Base-by-base conservation (phyloP, 1,140 invertebrate species). In the Sitobion miscanthi region DNA sequence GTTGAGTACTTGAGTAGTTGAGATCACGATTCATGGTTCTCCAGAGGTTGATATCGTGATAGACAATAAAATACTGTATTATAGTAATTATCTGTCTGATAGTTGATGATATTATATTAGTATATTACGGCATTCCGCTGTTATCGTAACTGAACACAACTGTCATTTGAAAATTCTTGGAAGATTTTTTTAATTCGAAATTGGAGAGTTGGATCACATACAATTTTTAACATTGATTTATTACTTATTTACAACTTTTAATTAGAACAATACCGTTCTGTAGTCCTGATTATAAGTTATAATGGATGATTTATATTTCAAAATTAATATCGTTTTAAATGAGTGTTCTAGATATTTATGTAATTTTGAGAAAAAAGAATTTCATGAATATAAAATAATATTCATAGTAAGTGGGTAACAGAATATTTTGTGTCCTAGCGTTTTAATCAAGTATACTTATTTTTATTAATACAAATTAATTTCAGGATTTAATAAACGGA, bases 281-380 rank as follows among this genome's bases (percentile, higher is more conserved):
- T 35, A 77, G n/a, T n/a, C 14, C 30, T n/a, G 4, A 77, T 77
- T 77, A 35, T n/a, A 77, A n/a, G n/a, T 47, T 47, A 54, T 38
- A n/a, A 93, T 93, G 91, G 49, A 93, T 86, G 82, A 93, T 85
- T 54, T 93, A 57, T 86, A 47, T 45, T 7, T 6, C 0, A 93
- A 86, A 57, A 86, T 93, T 85, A 49, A 93, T 42, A 30, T 93
- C 86, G 47, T 93, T 86, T 42, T 85, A 93, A 93, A 93, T 45
- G 91, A 93, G 47, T 93, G 91, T 57, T 82, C 77, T 57, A 85
- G 23, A 54, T 38, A n/a, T 35, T 57, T 93, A 45, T 57, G 20
- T 38, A 52, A 30, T 42, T 30, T 42, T 17, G 77, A 93, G 57
- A 57, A 35, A 82, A 52, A 49, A 47, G 82, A 92, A 9, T 42